A percentile compares a stretch with the other conserved stretches of the same genome.
These are phyloP conservation scores for Drosophila nannoptera DNA, from an alignment of 1,140 invertebrate genomes.

Conservation along the genomic window DNA sequence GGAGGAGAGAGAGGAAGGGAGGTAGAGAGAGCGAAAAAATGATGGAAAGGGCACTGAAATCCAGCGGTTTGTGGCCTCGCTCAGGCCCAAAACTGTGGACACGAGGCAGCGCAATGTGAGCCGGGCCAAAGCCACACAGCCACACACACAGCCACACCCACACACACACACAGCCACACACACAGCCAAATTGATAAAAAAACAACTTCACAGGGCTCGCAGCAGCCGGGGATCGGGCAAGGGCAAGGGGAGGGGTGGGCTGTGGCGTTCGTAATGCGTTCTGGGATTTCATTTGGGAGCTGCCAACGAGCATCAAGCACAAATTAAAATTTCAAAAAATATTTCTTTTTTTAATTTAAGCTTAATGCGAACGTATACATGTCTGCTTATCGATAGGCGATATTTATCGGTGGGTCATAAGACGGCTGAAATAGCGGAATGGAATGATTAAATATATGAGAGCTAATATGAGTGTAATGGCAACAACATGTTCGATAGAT, in stretches of 20 bases:
- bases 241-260: not conserved
- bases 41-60: constrained; percentile 14
- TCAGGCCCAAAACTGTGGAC: constrained; percentile 34
- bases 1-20: not conserved
- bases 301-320: constrained; percentile 29
- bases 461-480: too few relatives aligned
- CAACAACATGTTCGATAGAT: too few relatives aligned
- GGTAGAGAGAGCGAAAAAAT: not conserved
- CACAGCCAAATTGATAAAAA: constrained; percentile 65
- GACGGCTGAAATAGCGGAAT: too few relatives aligned
- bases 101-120: constrained; percentile 22
- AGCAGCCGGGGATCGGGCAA: not conserved
- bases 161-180: constrained; percentile 46
- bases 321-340: not conserved
- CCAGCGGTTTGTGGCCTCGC: constrained; percentile 62
- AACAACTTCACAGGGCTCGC: constrained; percentile 12
- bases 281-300: constrained; percentile 19
- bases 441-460: too few relatives aligned
- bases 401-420: not conserved
- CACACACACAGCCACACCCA: constrained; percentile 39
- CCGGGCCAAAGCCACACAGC: constrained; percentile 46
- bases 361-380: too few relatives aligned
- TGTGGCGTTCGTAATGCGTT: constrained; percentile 10
- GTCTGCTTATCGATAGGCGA: not conserved
- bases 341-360: too few relatives aligned